Conservation (phyloP, 2,888 invertebrate genomes). For the Pecten maximus region DNA sequence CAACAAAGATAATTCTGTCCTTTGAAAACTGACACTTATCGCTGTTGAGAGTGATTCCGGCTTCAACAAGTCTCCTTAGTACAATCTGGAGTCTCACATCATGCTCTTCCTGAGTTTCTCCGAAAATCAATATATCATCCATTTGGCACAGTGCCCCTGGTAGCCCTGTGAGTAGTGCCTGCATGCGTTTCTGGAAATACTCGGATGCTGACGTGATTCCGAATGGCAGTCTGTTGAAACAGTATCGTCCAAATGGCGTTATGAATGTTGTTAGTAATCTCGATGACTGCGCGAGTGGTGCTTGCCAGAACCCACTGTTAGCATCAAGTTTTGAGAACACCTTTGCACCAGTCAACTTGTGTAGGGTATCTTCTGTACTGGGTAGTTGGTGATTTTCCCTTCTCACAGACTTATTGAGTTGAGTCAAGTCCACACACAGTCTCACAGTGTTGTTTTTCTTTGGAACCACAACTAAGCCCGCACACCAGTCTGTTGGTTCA, state of each 20-base stretch:
- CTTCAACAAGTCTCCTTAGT: constrained; percentile 27
- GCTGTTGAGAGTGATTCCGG: constrained; percentile 51
- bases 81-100: constrained; percentile 50
- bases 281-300: constrained; percentile 72
- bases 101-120: constrained; percentile 46
- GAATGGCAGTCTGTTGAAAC: constrained; percentile 53
- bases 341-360: no score
- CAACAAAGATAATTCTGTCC: no score
- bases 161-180: constrained; percentile 59
- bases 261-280: no score
- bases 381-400: constrained; percentile 44
- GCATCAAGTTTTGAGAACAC: no score
- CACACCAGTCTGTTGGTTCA: no score
- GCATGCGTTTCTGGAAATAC: constrained; percentile 81
- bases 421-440: constrained; percentile 55
- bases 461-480: constrained; percentile 54
- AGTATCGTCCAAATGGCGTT: no score
- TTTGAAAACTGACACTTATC: no score
- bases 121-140: constrained; percentile 55
- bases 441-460: constrained; percentile 54
- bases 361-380: neutral
- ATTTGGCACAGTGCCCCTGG: constrained; percentile 53
- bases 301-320: constrained; percentile 58
- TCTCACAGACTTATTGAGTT: constrained; percentile 54
- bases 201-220: constrained; percentile 81